Base-by-base conservation (phyloP, 2,113 vertebrate species). In the Tenrec ecaudatus region DNA sequence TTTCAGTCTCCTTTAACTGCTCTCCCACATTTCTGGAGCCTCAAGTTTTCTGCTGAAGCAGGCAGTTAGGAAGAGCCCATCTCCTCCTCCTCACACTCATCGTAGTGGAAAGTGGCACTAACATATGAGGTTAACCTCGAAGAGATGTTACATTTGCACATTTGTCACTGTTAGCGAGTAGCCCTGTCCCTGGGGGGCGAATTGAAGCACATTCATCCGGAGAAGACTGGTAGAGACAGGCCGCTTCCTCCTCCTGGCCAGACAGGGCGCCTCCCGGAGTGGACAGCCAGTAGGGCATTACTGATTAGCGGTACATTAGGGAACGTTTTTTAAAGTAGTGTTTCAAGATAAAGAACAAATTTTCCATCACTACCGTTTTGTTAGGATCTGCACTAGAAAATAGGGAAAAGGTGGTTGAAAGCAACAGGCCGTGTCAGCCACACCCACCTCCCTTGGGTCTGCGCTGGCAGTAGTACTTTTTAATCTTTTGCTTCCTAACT, bases 201-300 rank as follows among this genome's bases (percentile, higher is more conserved):
- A 88, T 64, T 95, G 76, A 88, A 96, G 94, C 88, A 95, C 90
- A 15, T 96, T 96, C 81, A 89, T 95, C 86, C 73, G 36, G 66
- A 93, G 93, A 96, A 92, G 36, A 0, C n/a, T 90, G 69, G 94
- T 93, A 90, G 93, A 94, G 95, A 81, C 93, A 92, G 86, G 4
- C 60, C n/a, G 23, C 93, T 91, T 82, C 40, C 92, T 89, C 40
- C 90, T 90, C 84, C 84, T 85, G 92, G 84, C 27, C 31, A 82
- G 47, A 58, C 81, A 58, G 29, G 60, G 60, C 4, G 22, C 60
- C 60, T 62, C 60, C 57, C 22, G 19, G 60, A 62, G 22, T 85
- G 53, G 84, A 7, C 33, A 94, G 75, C 5, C 62, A 53, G 14
- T 3, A 38, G 57, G 92, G 20, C 80, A 80, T 78, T 31, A 60